These are phyloP conservation scores for Pycnonotus jocosus DNA, from an alignment of 2,113 vertebrate genomes.

Conservation along the genomic window DNA sequence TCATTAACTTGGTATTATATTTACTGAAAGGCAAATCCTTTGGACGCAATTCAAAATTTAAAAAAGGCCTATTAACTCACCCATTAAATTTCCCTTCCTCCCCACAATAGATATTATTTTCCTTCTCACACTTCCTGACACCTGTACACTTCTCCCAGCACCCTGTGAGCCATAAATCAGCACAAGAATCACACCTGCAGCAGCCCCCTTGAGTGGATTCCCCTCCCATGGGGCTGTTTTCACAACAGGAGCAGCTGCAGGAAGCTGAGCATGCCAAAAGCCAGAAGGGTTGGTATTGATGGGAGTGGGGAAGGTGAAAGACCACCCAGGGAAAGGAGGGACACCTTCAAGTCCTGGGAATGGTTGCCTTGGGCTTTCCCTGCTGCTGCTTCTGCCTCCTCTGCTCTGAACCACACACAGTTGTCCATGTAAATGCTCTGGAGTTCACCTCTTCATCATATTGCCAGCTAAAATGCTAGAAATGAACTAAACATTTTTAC, in stretches of 20 bases:
- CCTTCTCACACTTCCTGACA: not conserved
- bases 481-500: not conserved
- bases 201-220: not conserved
- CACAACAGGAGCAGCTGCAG: not conserved
- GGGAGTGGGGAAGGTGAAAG: accelerated
- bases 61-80: not conserved
- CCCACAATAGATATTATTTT: not conserved
- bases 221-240: not conserved
- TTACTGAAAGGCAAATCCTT: slow-evolving; percentile 20
- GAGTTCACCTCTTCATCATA: not conserved
- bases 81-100: not conserved
- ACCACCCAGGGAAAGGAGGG: not conserved
- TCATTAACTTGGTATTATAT: slow-evolving; percentile 23
- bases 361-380: not conserved
- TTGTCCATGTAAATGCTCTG: not conserved
- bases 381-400: not conserved
- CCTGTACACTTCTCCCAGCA: not conserved
- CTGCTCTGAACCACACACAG: not conserved
- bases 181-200: not conserved
- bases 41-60: not conserved
- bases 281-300: not conserved
- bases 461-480: not conserved
- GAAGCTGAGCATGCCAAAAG: not conserved
- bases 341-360: not conserved
- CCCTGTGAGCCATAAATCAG: not conserved